Evolutionary conservation across 2,113 vertebrate species (phyloP), one percentile per base, ranked within the genome.

Genomic region (Murina feae): DNA sequence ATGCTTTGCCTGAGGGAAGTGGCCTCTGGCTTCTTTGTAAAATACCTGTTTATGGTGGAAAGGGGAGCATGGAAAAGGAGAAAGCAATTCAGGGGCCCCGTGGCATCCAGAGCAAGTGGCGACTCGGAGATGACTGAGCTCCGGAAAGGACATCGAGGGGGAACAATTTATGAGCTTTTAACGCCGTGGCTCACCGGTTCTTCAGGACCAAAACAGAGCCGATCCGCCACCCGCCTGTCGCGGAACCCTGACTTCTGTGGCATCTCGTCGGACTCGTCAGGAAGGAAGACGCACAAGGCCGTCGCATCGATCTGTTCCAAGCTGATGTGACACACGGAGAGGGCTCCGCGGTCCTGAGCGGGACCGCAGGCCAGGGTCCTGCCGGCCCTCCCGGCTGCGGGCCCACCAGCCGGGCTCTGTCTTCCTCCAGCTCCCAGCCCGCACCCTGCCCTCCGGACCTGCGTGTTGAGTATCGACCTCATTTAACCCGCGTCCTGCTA

Each of bases 181-280:
- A 72, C 42, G 17, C 65, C 80, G 5, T 20, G 60, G 35, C 28
- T 8, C 16, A 51, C 76, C 63, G 74, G 47, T 39, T 93, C 79
- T 95, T 90, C n/a, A 66, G 60, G 51, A 84, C 76, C 60, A 87
- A 96, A 93, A 44, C 44, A 44, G 44, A 44, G 44, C 44, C 44
- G 44, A 44, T 44, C 44, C 1, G 44, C 44, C 44, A 44, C 44
- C 44, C 44, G 65, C 66, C 30, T 86, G 63, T 49, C 32, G 11
- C 47, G 68, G 32, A 30, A 55, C 49, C 3, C 37, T 28, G 30
- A 21, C 25, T 87, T 74, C 28, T 35, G 16, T 17, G 90, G 78
- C 69, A 88, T 9, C 39, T 58, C 23, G 32, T 44, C 37, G 60
- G 82, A 93, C 25, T 63, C 49, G 25, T 60, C 66, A 68, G 49